These are phyloP conservation scores for Crenuchus spilurus DNA, from an alignment of 2,797 vertebrate species.

Conservation along the genomic window DNA sequence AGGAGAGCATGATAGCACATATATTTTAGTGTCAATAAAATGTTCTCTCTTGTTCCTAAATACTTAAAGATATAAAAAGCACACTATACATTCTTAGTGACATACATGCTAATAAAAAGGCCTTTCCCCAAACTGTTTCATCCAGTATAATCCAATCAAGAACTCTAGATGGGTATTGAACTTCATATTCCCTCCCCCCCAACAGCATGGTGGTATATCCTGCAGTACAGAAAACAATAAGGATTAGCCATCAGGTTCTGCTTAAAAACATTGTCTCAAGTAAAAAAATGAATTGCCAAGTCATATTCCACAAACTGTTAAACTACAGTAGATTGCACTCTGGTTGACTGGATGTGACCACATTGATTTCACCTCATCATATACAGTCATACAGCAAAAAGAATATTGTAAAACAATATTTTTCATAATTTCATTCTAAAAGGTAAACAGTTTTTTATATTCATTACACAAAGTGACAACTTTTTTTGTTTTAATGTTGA, in stretches of 20 bases:
- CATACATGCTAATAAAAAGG: slow-evolving; percentile 44
- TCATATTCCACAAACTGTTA: neutral
- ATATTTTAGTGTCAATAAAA: slow-evolving; percentile 42
- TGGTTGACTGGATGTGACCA: neutral
- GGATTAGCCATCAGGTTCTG: slow-evolving; percentile 28
- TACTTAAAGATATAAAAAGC: slow-evolving; percentile 41
- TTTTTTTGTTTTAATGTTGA: no score
- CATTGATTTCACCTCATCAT: neutral
- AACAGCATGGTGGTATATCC: neutral
- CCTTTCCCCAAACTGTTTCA: slow-evolving; percentile 2
- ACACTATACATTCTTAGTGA: slow-evolving; percentile 80
- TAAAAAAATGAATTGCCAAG: neutral
- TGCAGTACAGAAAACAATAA: slow-evolving; percentile 50
- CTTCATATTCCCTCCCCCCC: neutral
- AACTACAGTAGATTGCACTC: neutral
- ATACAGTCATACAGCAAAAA: no score
- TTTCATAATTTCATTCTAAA: no score
- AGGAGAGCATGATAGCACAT: slow-evolving; percentile 36
- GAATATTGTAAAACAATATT: no score
- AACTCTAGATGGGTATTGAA: slow-evolving; percentile 8
- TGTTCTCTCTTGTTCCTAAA: slow-evolving; percentile 43
- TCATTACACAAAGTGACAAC: no score
- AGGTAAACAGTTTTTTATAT: no score
- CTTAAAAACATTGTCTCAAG: slow-evolving; percentile 19
- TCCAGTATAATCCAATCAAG: slow-evolving; percentile 7